Percentiles rank a stretch among this genome's conserved stretches.
Evolutionary conservation across 1,140 invertebrate genomes (phyloP).

Genomic region (Drosophila nannoptera): DNA sequence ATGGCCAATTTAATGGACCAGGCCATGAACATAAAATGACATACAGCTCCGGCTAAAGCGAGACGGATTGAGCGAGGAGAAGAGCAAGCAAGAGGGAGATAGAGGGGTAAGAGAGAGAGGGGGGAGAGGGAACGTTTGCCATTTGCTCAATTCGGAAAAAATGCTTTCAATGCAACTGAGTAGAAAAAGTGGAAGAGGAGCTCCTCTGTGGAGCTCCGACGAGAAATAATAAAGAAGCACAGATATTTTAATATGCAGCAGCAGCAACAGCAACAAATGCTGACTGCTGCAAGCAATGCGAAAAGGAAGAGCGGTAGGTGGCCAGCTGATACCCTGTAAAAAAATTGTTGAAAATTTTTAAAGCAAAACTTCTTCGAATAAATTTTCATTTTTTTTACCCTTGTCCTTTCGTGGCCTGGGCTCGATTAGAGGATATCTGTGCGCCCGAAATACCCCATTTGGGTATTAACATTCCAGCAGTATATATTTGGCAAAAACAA

Average conservation of each 20-base stretch:
- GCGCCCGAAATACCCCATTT: too few relatives aligned
- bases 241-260: slow-evolving; percentile 15
- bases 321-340: background rate
- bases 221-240: slow-evolving; percentile 27
- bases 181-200: slow-evolving; percentile 1
- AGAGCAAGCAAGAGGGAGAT: background rate
- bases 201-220: background rate
- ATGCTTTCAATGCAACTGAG: slow-evolving; percentile 29
- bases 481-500: slow-evolving; percentile 11
- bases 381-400: too few relatives aligned
- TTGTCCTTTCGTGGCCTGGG: too few relatives aligned
- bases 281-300: background rate
- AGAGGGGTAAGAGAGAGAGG: background rate
- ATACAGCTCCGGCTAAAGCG: background rate
- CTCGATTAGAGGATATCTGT: background rate
- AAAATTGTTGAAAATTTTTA: background rate
- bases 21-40: slow-evolving; percentile 43
- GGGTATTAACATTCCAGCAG: background rate
- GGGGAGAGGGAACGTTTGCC: background rate
- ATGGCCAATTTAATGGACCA: slow-evolving; percentile 53
- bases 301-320: slow-evolving; percentile 1
- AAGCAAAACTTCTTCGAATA: too few relatives aligned
- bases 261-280: slow-evolving; percentile 18
- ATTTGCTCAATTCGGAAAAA: background rate
- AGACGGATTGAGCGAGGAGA: background rate